These are phyloP conservation scores for Perognathus longimembris DNA, from an alignment of 2,113 vertebrate genomes.

Conservation along the genomic window DNA sequence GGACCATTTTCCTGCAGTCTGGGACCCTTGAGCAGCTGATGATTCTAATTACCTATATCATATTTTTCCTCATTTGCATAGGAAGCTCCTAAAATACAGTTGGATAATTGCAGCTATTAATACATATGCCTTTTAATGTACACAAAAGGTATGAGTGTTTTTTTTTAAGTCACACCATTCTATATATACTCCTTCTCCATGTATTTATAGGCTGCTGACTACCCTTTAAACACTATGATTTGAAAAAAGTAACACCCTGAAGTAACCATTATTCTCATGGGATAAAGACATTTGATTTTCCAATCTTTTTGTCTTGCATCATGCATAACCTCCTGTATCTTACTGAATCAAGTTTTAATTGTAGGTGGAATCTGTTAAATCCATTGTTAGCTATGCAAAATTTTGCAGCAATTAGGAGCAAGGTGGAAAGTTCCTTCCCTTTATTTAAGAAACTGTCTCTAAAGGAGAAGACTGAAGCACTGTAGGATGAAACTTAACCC, in stretches of 20 bases:
- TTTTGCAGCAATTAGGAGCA: constrained; percentile 51
- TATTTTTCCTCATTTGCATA: constrained; percentile 50
- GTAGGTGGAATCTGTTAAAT: constrained; percentile 74
- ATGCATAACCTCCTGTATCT: constrained; percentile 53
- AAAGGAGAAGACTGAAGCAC: constrained; percentile 9
- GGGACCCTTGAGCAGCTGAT: neutral
- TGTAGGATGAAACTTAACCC: neutral
- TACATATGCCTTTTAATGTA: constrained; percentile 61
- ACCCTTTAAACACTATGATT: constrained; percentile 61
- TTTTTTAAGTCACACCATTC: neutral
- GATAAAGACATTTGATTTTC: constrained; percentile 69
- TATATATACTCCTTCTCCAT: constrained; percentile 63
- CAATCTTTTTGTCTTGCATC: constrained; percentile 72
- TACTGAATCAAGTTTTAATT: constrained; percentile 69
- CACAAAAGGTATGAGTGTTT: constrained; percentile 52
- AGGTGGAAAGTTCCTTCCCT: constrained; percentile 16
- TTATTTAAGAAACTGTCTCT: constrained; percentile 40
- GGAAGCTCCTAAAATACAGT: constrained; percentile 55
- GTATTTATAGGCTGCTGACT: constrained; percentile 72
- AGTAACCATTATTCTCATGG: constrained; percentile 60
- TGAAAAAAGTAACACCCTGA: constrained; percentile 51
- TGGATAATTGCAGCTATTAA: constrained; percentile 61
- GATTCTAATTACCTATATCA: neutral
- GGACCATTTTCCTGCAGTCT: neutral
- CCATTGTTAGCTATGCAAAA: constrained; percentile 73